Conservation (phyloP, 2,113 vertebrate species). For the Condylura cristata region DNA sequence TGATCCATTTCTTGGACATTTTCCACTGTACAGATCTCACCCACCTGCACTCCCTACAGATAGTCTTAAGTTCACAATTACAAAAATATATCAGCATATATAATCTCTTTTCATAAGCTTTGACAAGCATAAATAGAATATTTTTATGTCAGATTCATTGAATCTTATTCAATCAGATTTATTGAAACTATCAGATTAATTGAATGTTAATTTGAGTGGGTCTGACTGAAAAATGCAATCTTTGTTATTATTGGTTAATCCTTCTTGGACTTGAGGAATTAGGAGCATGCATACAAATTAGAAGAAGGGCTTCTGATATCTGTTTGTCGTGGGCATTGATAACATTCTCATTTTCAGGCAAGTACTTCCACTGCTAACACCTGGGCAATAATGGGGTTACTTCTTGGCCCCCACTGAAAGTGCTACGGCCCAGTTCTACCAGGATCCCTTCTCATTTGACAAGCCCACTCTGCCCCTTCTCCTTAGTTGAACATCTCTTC, state of each 20-base stretch:
- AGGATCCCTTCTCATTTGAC: not conserved
- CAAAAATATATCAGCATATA: not conserved
- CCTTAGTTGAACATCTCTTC: not conserved
- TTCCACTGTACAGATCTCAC: not conserved
- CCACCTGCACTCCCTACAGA: not conserved
- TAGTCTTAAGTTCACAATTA: not conserved
- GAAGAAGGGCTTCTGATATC: not conserved
- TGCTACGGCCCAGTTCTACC: not conserved
- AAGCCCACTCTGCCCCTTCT: not conserved
- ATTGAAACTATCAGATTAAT: too few species aligned
- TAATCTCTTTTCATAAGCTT: not conserved
- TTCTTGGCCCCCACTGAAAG: not conserved
- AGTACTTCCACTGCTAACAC: not conserved
- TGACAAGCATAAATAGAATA: not conserved
- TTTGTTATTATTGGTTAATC: not conserved
- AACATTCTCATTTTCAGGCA: not conserved
- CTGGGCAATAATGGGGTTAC: not conserved
- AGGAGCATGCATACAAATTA: not conserved
- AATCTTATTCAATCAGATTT: too few species aligned
- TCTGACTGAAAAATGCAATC: not conserved
- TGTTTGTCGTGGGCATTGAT: not conserved
- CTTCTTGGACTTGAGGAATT: not conserved
- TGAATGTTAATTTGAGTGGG: not conserved
- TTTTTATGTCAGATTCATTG: not conserved
- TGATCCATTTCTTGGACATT: not conserved